A percentile compares a stretch with the other conserved stretches of the same genome.
These are phyloP conservation scores for Urophycis tenuis DNA, from an alignment of 2,797 vertebrate genomes.

Conservation along the genomic window DNA sequence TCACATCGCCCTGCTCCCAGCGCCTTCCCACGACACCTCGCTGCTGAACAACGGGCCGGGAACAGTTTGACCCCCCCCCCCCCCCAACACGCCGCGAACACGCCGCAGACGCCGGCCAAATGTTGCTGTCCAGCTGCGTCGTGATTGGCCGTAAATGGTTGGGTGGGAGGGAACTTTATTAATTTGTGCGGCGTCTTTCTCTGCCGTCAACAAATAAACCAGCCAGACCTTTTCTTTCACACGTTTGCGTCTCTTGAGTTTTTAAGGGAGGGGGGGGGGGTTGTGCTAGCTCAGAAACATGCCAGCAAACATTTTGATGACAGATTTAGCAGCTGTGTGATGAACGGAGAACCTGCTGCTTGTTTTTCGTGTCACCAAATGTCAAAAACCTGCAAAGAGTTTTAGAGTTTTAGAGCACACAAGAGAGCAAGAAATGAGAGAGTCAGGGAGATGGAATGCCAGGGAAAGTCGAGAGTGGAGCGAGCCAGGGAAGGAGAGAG, in stretches of 20 bases:
- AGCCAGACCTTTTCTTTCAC: slow-evolving; percentile 69
- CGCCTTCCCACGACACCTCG: slow-evolving; percentile 90
- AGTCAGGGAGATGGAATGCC: background rate
- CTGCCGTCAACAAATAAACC: slow-evolving; percentile 77
- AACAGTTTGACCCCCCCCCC: slow-evolving; percentile 73
- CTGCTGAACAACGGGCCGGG: slow-evolving; percentile 75
- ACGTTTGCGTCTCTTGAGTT: background rate
- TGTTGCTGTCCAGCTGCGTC: slow-evolving; percentile 79
- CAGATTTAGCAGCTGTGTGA: background rate
- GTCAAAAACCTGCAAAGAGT: slow-evolving; percentile 48
- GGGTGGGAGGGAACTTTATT: slow-evolving; percentile 47
- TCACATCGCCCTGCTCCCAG: slow-evolving; percentile 74
- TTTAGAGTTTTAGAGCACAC: slow-evolving; percentile 27
- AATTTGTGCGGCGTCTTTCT: slow-evolving; percentile 72
- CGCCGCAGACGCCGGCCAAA: slow-evolving; percentile 78
- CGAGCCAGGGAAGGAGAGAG: background rate
- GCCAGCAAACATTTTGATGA: background rate
- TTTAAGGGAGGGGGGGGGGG: background rate
- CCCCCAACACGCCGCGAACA: slow-evolving; percentile 73
- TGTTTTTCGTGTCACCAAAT: slow-evolving; percentile 44
- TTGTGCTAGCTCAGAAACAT: background rate
- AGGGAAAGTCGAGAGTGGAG: no score
- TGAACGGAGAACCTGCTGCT: slow-evolving; percentile 23
- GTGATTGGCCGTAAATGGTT: slow-evolving; percentile 76
- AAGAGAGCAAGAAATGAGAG: background rate